phyloP scores from a whole-genome alignment of 2,113 vertebrate genomes.

The Chaenocephalus aceratus region DNA sequence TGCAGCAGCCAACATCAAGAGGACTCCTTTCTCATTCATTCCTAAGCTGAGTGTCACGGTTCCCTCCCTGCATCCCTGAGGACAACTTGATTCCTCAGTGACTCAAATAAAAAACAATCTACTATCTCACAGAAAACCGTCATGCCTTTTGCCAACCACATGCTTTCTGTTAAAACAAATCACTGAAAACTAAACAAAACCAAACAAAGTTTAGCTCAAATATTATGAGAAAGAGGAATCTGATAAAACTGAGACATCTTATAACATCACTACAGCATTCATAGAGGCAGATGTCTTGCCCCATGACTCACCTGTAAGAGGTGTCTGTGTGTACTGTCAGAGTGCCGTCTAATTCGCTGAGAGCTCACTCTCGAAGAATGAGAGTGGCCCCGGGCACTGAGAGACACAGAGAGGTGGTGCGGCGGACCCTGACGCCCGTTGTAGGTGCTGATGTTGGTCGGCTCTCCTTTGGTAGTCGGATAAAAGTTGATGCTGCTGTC shows the following conservation, averaged over 20 bases:
- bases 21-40: slow-evolving; percentile 57
- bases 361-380: slow-evolving; percentile 82
- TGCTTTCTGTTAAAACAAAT: slow-evolving; percentile 46
- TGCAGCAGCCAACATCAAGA: slow-evolving; percentile 21
- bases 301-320: slow-evolving; percentile 85
- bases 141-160: slow-evolving; percentile 26
- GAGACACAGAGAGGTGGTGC: slow-evolving; percentile 71
- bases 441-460: slow-evolving; percentile 47
- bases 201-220: neutral
- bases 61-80: slow-evolving; percentile 49
- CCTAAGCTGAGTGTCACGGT: slow-evolving; percentile 57
- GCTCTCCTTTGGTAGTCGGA: slow-evolving; percentile 52
- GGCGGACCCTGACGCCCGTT: slow-evolving; percentile 71
- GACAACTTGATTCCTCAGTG: slow-evolving; percentile 34
- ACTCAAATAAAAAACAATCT: slow-evolving; percentile 41
- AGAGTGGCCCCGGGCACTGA: slow-evolving; percentile 79
- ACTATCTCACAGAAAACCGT: slow-evolving; percentile 33
- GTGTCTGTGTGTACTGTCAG: slow-evolving; percentile 63
- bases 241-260: neutral
- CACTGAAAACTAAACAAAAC: slow-evolving; percentile 22
- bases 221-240: neutral
- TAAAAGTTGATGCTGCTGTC: slow-evolving; percentile 83
- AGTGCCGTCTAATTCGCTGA: slow-evolving; percentile 67
- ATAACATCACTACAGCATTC: neutral
- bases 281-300: slow-evolving; percentile 8